Percentiles rank a stretch among this genome's conserved stretches.
These are phyloP conservation scores for Tetropium fuscum DNA, from an alignment of 2,888 invertebrate genomes.

Conservation along the genomic window DNA sequence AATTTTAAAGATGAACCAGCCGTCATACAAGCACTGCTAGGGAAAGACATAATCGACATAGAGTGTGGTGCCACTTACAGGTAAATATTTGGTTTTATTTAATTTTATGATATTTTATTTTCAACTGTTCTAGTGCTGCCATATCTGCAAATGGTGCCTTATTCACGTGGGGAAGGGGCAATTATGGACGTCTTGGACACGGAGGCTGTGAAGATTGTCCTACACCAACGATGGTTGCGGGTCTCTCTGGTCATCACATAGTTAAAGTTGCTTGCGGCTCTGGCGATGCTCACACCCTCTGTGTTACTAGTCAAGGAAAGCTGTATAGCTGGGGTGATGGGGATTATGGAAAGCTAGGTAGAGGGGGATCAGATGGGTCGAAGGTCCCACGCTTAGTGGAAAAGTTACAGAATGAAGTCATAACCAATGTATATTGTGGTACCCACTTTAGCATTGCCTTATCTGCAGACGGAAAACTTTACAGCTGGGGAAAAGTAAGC, in stretches of 20 bases:
- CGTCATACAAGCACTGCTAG: slow-evolving; percentile 75
- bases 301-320: slow-evolving; percentile 82
- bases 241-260: slow-evolving; percentile 81
- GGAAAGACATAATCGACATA: slow-evolving; percentile 79
- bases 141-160: slow-evolving; percentile 70
- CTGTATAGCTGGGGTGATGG: slow-evolving; percentile 94
- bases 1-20: slow-evolving; percentile 81
- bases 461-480: slow-evolving; percentile 78
- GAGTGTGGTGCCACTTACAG: slow-evolving; percentile 84
- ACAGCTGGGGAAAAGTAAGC: slow-evolving; percentile 85
- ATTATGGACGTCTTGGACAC: slow-evolving; percentile 86
- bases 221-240: slow-evolving; percentile 81
- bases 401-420: slow-evolving; percentile 65
- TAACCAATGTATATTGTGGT: slow-evolving; percentile 83
- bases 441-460: slow-evolving; percentile 88
- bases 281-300: slow-evolving; percentile 90
- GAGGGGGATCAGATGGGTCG: slow-evolving; percentile 77
- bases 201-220: slow-evolving; percentile 86
- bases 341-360: slow-evolving; percentile 82
- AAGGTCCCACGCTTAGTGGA: slow-evolving; percentile 74
- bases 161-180: slow-evolving; percentile 80
- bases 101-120: not conserved
- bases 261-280: slow-evolving; percentile 89
- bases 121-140: slow-evolving; percentile 66
- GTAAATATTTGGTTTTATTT: slow-evolving; percentile 57